These are phyloP conservation scores for Sepiola atlantica DNA, from an alignment of 2,888 invertebrate species.

Conservation along the genomic window DNA sequence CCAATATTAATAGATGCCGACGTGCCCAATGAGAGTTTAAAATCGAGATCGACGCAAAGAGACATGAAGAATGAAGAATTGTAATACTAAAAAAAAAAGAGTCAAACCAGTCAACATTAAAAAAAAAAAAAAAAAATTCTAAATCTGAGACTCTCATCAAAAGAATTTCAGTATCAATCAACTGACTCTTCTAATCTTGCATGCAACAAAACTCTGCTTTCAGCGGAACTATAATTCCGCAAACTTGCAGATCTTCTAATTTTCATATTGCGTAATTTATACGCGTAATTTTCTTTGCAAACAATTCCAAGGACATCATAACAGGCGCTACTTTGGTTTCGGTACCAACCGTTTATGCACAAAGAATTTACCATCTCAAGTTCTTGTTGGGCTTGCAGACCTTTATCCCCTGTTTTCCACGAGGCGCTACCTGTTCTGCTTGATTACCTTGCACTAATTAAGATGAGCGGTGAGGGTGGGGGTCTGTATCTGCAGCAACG, in stretches of 20 bases:
- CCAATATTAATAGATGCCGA: no score
- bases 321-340: neutral
- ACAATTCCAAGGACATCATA: neutral
- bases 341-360: neutral
- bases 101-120: neutral
- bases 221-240: neutral
- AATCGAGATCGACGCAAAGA: no score
- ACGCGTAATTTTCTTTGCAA: neutral
- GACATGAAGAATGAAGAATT: no score
- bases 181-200: neutral
- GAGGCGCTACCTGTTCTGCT: slow-evolving; percentile 9
- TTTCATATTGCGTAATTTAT: neutral
- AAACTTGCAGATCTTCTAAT: neutral
- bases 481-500: neutral
- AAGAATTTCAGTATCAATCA: neutral
- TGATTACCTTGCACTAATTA: neutral
- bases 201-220: neutral
- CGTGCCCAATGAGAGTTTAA: no score
- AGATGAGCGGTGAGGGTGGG: neutral
- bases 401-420: neutral
- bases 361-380: neutral
- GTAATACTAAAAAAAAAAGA: neutral
- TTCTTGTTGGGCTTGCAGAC: neutral
- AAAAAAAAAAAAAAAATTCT: no score
- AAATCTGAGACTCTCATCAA: neutral